Percentiles rank a stretch among this genome's conserved stretches.
Evolutionary conservation across 2,888 invertebrate genomes (phyloP).

Genomic region (Fragum sueziense): DNA sequence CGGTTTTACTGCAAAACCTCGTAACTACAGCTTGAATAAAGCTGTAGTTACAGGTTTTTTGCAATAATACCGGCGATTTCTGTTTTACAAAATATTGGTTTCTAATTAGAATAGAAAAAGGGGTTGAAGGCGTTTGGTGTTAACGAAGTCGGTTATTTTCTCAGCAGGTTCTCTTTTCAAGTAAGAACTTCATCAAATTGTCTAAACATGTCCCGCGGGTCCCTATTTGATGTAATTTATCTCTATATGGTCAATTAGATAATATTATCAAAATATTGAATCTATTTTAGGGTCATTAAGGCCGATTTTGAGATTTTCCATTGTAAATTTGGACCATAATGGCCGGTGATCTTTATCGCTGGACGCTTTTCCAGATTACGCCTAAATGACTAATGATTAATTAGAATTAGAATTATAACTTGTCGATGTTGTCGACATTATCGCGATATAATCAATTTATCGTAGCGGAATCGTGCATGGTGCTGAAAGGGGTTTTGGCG

Average conservation of each 20-base stretch:
- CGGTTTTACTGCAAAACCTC: too few species aligned
- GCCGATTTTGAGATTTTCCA: conserved; percentile 51
- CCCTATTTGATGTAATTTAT: conserved; percentile 47
- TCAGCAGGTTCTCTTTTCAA: conserved; percentile 21
- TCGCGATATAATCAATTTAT: conserved; percentile 12
- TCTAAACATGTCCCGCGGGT: conserved; percentile 41
- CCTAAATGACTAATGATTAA: conserved; percentile 50
- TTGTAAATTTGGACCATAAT: conserved; percentile 41
- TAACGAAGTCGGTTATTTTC: conserved; percentile 9
- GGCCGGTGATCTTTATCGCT: conserved; percentile 20
- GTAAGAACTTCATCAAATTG: conserved; percentile 33
- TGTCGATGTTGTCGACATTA: conserved; percentile 12
- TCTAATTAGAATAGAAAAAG: too few species aligned
- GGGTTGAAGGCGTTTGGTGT: too few species aligned
- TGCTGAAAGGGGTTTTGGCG: conserved; percentile 11
- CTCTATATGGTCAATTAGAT: conserved; percentile 51
- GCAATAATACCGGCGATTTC: too few species aligned
- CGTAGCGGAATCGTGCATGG: conserved; percentile 4
- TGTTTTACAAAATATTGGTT: too few species aligned
- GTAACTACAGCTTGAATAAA: too few species aligned
- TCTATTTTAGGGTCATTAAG: conserved; percentile 60
- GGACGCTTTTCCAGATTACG: conserved; percentile 41
- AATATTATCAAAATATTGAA: conserved; percentile 55
- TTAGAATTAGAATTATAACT: conserved; percentile 59
- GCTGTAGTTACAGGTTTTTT: too few species aligned